Evolutionary conservation across 1,140 invertebrate species (phyloP), one percentile per base, ranked within the genome.

Genomic region (Atta texana): DNA sequence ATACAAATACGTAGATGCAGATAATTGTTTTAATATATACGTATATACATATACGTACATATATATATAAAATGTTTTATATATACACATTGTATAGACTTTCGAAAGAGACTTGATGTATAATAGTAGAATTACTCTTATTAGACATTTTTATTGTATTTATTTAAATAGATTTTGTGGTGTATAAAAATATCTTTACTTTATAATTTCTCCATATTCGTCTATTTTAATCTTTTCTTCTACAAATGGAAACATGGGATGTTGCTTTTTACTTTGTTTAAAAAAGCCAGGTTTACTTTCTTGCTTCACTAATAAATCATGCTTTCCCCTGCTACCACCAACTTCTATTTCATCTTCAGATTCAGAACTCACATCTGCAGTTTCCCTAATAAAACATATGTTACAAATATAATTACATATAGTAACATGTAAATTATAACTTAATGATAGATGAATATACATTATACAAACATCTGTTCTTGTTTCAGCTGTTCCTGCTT

Each of bases 211-310:
- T 0, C 99, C 99, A 94, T 99, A 99, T 93, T 99, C 98, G 92
- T 99, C 99, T 93, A 96, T 97, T 94, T 98, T 98, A 0, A 99
- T 96, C 95, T 98, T 98, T 91, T 99, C 99, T 95, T 99, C 99
- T 68, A 97, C 96, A 92, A 97, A 98, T 2, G 99, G 99, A 95
- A 98, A 99, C 98, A 99, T 99, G 0, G 99, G 98, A 95, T 99
- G 98, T 89, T 98, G 97, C 81, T 98, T 98, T 95, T 98, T 98
- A 91, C 97, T 98, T 86, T 98, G 97, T 95, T 99, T 99, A 93
- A 99, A 99, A 94, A 98, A 98, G 66, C 97, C 97, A 8, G 96
- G 95, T 93, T 97, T 96, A 66, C 97, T 96, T 94, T 98, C 98
- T 76, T 97, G 96, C 88, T 98, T 97, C 14, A 98, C 97, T 66